phyloP scores from a whole-genome alignment of 2,888 invertebrate genomes.

The Dorcus hopei region DNA sequence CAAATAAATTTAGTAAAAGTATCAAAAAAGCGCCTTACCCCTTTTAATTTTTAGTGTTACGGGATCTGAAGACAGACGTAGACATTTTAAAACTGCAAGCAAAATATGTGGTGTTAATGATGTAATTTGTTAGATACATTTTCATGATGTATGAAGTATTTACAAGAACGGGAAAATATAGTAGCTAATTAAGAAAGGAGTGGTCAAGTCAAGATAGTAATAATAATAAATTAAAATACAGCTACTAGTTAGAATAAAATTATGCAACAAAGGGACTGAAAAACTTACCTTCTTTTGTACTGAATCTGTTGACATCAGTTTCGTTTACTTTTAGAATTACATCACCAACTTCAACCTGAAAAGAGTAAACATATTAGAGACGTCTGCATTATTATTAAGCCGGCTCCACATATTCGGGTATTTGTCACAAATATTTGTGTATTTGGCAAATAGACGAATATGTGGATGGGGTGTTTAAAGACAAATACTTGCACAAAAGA shows the following conservation, averaged over 20 bases:
- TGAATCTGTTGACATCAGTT: constrained; percentile 87
- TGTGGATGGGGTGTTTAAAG: too few species aligned
- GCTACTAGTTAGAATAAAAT: too few species aligned
- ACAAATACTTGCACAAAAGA: too few species aligned
- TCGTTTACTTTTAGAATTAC: constrained; percentile 91
- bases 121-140: constrained; percentile 5
- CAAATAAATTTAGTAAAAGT: not conserved
- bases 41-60: constrained; percentile 87
- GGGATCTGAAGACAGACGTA: constrained; percentile 85
- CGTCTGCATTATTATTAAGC: not conserved
- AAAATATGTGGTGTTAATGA: constrained; percentile 19
- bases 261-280: too few species aligned
- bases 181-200: not conserved
- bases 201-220: too few species aligned
- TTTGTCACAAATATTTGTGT: not conserved
- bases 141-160: not conserved
- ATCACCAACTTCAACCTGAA: constrained; percentile 91
- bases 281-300: constrained; percentile 84
- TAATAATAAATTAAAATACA: too few species aligned
- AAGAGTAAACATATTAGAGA: constrained; percentile 32
- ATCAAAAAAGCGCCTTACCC: constrained; percentile 62
- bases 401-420: not conserved
- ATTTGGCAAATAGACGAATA: not conserved
- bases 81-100: constrained; percentile 82
- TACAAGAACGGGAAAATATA: not conserved